Base-by-base conservation (phyloP, 35 echinoderm and acorn worm genomes). In the Acanthaster planci region DNA sequence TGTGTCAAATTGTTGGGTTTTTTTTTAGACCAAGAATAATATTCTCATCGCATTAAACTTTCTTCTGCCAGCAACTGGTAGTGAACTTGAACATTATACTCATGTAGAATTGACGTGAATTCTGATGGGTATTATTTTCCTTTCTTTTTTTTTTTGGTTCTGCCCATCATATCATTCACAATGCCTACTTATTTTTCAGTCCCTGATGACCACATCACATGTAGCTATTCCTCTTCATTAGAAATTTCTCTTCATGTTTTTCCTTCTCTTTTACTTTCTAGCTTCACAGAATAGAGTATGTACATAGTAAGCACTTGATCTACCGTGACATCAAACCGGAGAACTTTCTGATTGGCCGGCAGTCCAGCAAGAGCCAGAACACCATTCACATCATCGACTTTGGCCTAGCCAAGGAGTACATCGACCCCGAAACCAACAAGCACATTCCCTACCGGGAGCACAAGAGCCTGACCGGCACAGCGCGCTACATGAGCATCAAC, bases 271-370 rank as follows among this genome's bases (percentile, higher is more conserved):
- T 89, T 17, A 86, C 21, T 23, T 86, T 56, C 67, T 82, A 99
- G 96, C 88, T 99, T 34, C 89, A 93, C 89, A 99, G 96, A 94
- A 94, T 99, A 91, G 96, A 99, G 86, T 99, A 99, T 92, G 96
- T 99, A 91, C 96, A 99, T 94, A 99, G 86, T 82, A 99, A 99
- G 60, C 92, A 99, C 83, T 85, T 99, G 37, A 99, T 99, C 77
- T 99, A 99, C 78, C 85, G 96, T 72, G 96, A 99, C 55, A 89
- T 99, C 51, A 99, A 99, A 60, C 96, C 96, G 86, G 96, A 99
- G 82, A 99, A 99, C 84, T 99, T 99, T 86, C 92, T 99, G 76
- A 99, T 99, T 29, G 96, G 96, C 39, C 82, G 96, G 76, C 85
- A 84, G 72, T 94, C 92, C 27, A 89, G 87, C 40, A 94, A 82